Evolutionary conservation across 2,888 invertebrate genomes (phyloP), one percentile per base, ranked within the genome.

Genomic region (Lasioglossum marginatum): DNA sequence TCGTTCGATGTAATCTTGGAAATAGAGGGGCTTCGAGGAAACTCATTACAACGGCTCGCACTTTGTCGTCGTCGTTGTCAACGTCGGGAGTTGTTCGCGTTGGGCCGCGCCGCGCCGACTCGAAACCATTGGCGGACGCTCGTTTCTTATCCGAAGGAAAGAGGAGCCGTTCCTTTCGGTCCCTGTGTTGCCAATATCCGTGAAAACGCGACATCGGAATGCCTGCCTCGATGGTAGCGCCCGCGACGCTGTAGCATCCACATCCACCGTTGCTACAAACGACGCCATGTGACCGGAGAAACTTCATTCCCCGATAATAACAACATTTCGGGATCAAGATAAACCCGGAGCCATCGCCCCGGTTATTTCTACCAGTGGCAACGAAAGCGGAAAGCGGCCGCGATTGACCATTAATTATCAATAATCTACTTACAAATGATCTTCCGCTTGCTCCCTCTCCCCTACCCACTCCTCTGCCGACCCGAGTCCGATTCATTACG

Each of bases 141-240:
- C 83, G 77, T 91, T 90, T 91, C 89, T 90, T 86, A 89, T 89
- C 86, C 84, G 81, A 77, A 74, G 86, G 90, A 82, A 66, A 85
- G 83, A 78, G 79, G 45, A 81, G 76, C 43, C 31, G 40, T 31
- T 45, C 79, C 80, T n/a, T 77, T 81, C 63, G 48, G 66, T 57
- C 48, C 34, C 45, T 63, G 43, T 34, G 75, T 77, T 71, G 70
- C 77, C 86, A 73, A 86, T 87, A 86, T 81, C 80, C 83, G 83
- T 79, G 74, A 75, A 78, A 72, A 66, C 66, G 52, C 14, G 31
- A 77, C 31, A 16, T 43, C 23, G 70, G 31, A 66, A 81, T 63
- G 37, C 77, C 34, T 48, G 57, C 73, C 71, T 37, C 34, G 71
- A 84, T 75, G 34, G 57, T n/a, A 19, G 70, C 66, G 43, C n/a